Evolutionary conservation across 2,888 invertebrate genomes (phyloP), one percentile per base, ranked within the genome.

Genomic region (Lordiphosa fenestrarum): DNA sequence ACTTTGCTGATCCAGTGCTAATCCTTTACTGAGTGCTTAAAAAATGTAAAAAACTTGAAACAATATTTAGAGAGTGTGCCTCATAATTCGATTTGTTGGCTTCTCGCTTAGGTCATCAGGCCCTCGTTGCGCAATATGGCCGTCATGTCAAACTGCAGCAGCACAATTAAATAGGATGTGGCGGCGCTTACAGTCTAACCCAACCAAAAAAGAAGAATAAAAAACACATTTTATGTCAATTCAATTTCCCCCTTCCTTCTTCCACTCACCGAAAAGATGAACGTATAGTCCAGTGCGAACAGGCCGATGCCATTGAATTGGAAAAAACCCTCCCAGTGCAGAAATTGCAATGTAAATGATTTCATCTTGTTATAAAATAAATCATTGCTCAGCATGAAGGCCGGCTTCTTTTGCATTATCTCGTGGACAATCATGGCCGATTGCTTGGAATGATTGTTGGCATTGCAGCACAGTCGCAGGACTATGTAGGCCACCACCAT

Each of bases 341-440:
- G 78, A 44, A 87, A 88, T 58, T 90, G 89, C 65, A 90, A 59
- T 0, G 89, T 89, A 56, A 90, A 90, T 4, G 89, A 87, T 57
- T 90, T 90, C 89, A 90, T 89, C 77, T 89, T 88, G 66, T 88
- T 89, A 61, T 90, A 90, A 48, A 85, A 90, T 3, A 87, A 67
- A 84, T 90, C 89, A 49, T 89, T 88, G 66, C 87, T 88, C 38
- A 89, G 64, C 89, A 90, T 89, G 55, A 89, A 90, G 3, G 87
- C 83, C 0, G 90, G 90, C 42, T 89, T 90, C 71, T 90, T 90
- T 36, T 90, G 89, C 86, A 90, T 88, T 19, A 90, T 90, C 75
- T 89, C 89, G 52, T 90, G 90, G 0, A 90, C 87, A 48, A 90
- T 86, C 82, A 89, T 86, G 9, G 89, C 89, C 13, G 89, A 88